Evolutionary conservation across 2,888 invertebrate species (phyloP), one percentile per base, ranked within the genome.

Genomic region (Sinhomidia bicolor): DNA sequence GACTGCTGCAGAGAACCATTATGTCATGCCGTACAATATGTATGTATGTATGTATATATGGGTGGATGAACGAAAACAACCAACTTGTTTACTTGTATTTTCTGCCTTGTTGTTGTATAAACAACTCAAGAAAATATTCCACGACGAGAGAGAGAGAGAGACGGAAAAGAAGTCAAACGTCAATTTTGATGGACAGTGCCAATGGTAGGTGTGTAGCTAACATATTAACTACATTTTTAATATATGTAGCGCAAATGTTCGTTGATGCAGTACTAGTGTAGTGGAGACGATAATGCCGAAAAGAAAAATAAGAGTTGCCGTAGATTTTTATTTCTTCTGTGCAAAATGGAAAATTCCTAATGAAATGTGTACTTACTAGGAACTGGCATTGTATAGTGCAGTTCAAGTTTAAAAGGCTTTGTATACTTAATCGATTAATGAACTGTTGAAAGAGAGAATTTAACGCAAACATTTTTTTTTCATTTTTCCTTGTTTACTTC

Each of bases 111-210:
- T 17, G 23, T 1, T 51, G 29, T 29, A 17, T 36, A 76, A 76
- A 51, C 47, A 47, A 29, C 51, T 76, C 26, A n/a, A 47, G n/a
- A 51, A 44, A 74, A 47, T 65, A 14, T 71, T 74, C 74, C 23
- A 47, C 36, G 7, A 29, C n/a, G 36, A 9, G 68, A 36, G 36
- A 36, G 32, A 65, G 36, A 60, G 3, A 54, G 10, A 65, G 68
- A 71, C 17, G 68, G 44, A 71, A 36, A 20, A n/a, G 41, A 71
- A 71, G 68, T 23, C 41, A 71, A 76, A 76, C 76, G 23, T 76
- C 76, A 76, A 76, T 51, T 51, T 76, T 76, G 76, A 76, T 76
- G 76, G 12, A 51, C 23, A 7, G 36, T 36, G 20, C 14, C 1
- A 41, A 5, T 62, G 12, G 62, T 29, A 62, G 29, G 10, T 12